Evolutionary conservation across 2,113 vertebrate genomes (phyloP).

Genomic region (Brachionichthys hirsutus): DNA sequence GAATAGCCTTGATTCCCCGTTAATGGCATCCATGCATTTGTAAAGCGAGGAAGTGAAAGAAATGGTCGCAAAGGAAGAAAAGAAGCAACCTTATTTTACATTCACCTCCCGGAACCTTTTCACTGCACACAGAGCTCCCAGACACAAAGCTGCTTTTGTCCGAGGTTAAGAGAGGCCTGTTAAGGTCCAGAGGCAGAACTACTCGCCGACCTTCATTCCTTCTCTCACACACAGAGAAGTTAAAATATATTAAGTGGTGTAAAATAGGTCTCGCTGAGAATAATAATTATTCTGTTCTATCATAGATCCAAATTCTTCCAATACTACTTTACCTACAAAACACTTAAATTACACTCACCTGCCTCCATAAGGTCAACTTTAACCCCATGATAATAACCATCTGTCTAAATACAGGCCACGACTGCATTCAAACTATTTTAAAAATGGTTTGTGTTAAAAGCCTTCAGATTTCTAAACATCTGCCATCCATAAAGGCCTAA

Average conservation of each 20-base stretch:
- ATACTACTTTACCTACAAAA: too few species aligned
- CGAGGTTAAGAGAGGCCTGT: conserved; percentile 55
- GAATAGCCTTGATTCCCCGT: conserved; percentile 55
- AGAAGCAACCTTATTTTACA: conserved; percentile 63
- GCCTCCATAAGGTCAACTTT: too few species aligned
- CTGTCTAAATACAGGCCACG: too few species aligned
- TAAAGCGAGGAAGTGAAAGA: conserved; percentile 64
- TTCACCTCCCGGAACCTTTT: conserved; percentile 68
- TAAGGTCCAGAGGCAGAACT: conserved; percentile 34
- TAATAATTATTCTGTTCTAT: background rate
- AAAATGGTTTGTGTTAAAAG: background rate
- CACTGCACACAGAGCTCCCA: conserved; percentile 43
- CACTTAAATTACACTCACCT: background rate
- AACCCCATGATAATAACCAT: too few species aligned
- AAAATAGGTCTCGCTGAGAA: background rate
- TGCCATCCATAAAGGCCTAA: background rate
- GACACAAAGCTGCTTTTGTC: conserved; percentile 70
- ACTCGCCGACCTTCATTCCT: conserved; percentile 29
- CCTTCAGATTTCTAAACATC: conserved; percentile 4
- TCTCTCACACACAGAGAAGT: conserved; percentile 9
- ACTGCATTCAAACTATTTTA: too few species aligned
- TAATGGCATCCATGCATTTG: conserved; percentile 59
- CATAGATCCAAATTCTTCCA: too few species aligned
- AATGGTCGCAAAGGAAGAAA: conserved; percentile 48
- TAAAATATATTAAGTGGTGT: conserved; percentile 1